These are phyloP conservation scores for Corythoichthys intestinalis DNA, from an alignment of 2,113 vertebrate genomes.

Conservation along the genomic window DNA sequence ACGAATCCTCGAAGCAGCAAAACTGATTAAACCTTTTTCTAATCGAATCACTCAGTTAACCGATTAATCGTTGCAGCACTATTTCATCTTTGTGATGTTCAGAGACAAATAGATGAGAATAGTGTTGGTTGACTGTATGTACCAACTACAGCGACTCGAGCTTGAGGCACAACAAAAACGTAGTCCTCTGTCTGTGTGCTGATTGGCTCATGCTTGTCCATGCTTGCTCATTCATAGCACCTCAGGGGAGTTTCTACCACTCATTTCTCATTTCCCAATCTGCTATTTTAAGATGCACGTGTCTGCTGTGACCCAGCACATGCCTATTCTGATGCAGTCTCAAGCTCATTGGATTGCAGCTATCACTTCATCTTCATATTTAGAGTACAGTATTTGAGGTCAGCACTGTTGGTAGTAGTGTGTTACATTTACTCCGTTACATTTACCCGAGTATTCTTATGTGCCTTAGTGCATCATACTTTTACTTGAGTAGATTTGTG, in stretches of 20 bases:
- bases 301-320: slow-evolving; percentile 48
- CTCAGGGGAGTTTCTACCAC: slow-evolving; percentile 22
- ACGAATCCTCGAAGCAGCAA: too few relatives aligned
- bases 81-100: too few relatives aligned
- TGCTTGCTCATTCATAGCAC: slow-evolving; percentile 36
- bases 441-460: too few relatives aligned
- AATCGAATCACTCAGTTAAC: too few relatives aligned
- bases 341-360: slow-evolving; percentile 15
- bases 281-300: slow-evolving; percentile 61
- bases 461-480: too few relatives aligned
- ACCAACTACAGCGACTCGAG: slow-evolving; percentile 1
- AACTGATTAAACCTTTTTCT: too few relatives aligned
- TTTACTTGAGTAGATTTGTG: too few relatives aligned
- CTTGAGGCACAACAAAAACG: slow-evolving; percentile 17
- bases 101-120: too few relatives aligned
- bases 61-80: too few relatives aligned
- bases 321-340: slow-evolving; percentile 50
- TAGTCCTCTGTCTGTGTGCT: slow-evolving; percentile 1
- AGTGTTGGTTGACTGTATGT: slow-evolving; percentile 1
- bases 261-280: slow-evolving; percentile 14
- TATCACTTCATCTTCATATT: not conserved
- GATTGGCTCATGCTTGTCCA: slow-evolving; percentile 26
- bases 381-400: not conserved
- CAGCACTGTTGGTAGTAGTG: too few relatives aligned
- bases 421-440: too few relatives aligned